Evolutionary conservation across 2,797 vertebrate species (phyloP), one percentile per base, ranked within the genome.

Genomic region (Pseudochirops corinnae): DNA sequence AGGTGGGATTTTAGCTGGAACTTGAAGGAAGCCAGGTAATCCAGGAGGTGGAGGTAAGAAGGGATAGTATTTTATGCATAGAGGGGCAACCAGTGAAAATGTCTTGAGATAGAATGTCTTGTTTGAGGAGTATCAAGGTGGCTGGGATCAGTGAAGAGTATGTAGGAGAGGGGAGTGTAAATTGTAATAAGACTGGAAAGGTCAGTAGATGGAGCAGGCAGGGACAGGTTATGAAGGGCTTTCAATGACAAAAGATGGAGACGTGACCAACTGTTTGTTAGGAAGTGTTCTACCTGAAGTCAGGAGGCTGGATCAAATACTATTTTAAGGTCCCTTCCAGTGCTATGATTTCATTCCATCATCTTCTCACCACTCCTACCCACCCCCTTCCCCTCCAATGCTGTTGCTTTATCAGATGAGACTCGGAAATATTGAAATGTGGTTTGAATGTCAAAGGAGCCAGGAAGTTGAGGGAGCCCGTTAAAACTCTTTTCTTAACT

Each of bases 401-500:
- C 92, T 92, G 96, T 93, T 93, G 94, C 60, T 93, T 96, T 95
- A 93, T 96, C 95, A 97, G 94, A 93, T 29, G 87, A 97, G 96
- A 95, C 82, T 91, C 93, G 96, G 96, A 97, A 97, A 97, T 96
- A 97, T 74, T 96, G 97, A 98, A 97, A 95, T 97, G 95, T 91
- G 96, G 96, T 97, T 94, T 97, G 92, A 92, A 82, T 97, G 94
- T 95, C 96, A 91, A 33, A 93, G 93, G 92, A 95, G 96, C 90
- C 97, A 96, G 97, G 96, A 97, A 97, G 94, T 97, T 96, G 95
- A 95, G 29, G 95, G 93, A 97, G 96, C 93, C 97, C 96, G 96
- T 95, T 96, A 97, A 97, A 97, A 96, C 90, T 97, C 91, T 97
- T 96, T 97, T 97, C 90, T 97, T 96, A 93, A 96, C 62, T 97